These are phyloP conservation scores for Eucriotettix oculatus DNA, from an alignment of 2,888 invertebrate genomes.

Conservation along the genomic window DNA sequence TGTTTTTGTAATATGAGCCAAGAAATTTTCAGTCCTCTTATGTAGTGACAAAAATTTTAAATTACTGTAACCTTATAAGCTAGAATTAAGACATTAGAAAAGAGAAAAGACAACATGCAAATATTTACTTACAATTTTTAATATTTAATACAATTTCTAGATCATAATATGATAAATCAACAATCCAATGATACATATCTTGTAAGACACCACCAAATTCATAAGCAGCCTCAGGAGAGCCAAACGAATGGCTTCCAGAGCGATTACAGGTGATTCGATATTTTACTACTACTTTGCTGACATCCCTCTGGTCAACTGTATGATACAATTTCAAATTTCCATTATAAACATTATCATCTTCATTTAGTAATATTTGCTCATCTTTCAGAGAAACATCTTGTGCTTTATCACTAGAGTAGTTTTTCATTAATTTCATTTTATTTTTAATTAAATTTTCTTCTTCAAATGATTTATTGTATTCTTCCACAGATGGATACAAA, in stretches of 20 bases:
- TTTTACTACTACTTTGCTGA: constrained; percentile 19
- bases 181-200: constrained; percentile 37
- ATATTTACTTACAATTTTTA: constrained; percentile 18
- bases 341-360: not conserved
- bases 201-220: constrained; percentile 36
- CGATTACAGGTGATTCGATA: constrained; percentile 38
- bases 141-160: constrained; percentile 34
- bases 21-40: too few species aligned
- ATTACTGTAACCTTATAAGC: too few species aligned
- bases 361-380: not conserved
- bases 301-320: constrained; percentile 2
- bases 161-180: constrained; percentile 34
- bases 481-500: constrained; percentile 1
- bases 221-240: constrained; percentile 35
- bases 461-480: not conserved
- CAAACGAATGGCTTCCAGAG: constrained; percentile 34
- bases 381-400: not conserved
- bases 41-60: too few species aligned
- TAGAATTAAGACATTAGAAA: too few species aligned
- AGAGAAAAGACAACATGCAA: too few species aligned
- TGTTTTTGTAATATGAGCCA: too few species aligned
- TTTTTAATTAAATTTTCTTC: not conserved
- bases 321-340: not conserved
- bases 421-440: not conserved
- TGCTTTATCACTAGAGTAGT: not conserved